Percentiles rank a stretch among this genome's conserved stretches.
Conservation (phyloP, 2,797 vertebrate genomes). For the Graptemys geographica region DNA sequence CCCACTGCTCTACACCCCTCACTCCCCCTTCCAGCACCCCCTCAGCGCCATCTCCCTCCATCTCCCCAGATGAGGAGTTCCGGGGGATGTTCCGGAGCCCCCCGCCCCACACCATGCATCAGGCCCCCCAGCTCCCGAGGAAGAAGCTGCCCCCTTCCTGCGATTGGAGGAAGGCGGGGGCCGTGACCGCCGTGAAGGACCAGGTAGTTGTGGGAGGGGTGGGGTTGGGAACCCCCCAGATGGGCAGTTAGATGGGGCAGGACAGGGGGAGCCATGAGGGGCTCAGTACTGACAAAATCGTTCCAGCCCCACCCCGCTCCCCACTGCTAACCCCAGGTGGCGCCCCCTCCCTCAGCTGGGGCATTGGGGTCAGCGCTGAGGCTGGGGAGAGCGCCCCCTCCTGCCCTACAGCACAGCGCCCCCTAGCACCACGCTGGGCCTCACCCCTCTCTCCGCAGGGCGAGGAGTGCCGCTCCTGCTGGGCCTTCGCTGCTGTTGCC, state of each 20-base stretch:
- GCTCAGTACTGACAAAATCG: not conserved
- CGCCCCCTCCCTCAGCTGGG: conserved; percentile 46
- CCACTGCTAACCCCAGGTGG: not conserved
- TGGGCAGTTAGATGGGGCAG: not conserved
- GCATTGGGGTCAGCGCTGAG: not conserved
- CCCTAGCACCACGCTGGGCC: not conserved
- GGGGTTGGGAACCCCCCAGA: too few relatives aligned
- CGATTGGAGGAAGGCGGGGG: conserved; percentile 48
- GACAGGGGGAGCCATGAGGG: conserved; percentile 24
- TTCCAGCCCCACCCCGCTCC: not conserved
- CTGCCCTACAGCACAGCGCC: not conserved
- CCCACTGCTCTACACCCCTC: not conserved
- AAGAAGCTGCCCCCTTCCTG: not conserved
- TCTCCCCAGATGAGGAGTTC: conserved; percentile 60
- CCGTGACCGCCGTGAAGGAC: not conserved
- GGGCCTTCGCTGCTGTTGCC: not conserved
- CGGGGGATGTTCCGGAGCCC: conserved; percentile 34
- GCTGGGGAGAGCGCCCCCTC: too few relatives aligned
- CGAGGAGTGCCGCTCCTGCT: fast-evolving
- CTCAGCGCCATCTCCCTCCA: not conserved
- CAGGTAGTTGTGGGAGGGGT: conserved; percentile 42
- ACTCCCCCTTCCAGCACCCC: too few relatives aligned
- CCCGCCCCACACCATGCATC: not conserved
- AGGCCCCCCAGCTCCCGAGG: not conserved
- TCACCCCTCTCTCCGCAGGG: not conserved